Percentiles rank a stretch among this genome's conserved stretches.
phyloP scores from a whole-genome alignment of 2,797 vertebrate genomes.

The Gallinago stenura region DNA sequence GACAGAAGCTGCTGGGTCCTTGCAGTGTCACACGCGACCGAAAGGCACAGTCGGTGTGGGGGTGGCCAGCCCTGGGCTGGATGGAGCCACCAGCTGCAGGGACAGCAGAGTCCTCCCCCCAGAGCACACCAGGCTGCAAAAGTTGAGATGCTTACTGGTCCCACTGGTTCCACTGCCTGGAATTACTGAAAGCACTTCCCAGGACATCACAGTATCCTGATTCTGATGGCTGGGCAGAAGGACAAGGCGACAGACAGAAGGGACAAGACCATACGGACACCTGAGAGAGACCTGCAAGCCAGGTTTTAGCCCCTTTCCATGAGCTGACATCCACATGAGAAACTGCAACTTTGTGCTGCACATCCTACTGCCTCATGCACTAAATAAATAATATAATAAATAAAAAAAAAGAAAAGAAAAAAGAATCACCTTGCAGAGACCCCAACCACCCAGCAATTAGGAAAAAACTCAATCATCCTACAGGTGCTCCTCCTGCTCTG shows the following conservation, averaged over 20 bases:
- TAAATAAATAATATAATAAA: no score
- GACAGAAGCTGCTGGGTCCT: neutral
- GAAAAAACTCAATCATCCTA: neutral
- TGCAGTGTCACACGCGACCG: rapidly evolving
- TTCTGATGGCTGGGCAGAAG: neutral
- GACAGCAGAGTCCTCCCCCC: neutral
- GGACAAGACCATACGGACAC: neutral
- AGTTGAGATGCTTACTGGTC: neutral
- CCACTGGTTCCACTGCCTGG: neutral
- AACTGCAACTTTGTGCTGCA: neutral
- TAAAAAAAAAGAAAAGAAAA: no score
- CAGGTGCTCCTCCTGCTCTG: neutral
- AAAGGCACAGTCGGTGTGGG: neutral
- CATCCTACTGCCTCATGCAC: neutral
- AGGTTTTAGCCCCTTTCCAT: neutral
- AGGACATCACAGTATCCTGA: neutral
- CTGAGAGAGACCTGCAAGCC: neutral
- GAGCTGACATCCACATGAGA: neutral
- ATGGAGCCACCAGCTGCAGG: neutral
- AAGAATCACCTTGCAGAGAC: neutral
- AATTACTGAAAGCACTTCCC: neutral
- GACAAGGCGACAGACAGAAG: neutral
- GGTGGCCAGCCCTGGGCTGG: neutral
- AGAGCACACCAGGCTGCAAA: neutral
- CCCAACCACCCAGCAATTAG: rapidly evolving